phyloP scores from a whole-genome alignment of 1,140 invertebrate species.

The Nylanderia fulva region DNA sequence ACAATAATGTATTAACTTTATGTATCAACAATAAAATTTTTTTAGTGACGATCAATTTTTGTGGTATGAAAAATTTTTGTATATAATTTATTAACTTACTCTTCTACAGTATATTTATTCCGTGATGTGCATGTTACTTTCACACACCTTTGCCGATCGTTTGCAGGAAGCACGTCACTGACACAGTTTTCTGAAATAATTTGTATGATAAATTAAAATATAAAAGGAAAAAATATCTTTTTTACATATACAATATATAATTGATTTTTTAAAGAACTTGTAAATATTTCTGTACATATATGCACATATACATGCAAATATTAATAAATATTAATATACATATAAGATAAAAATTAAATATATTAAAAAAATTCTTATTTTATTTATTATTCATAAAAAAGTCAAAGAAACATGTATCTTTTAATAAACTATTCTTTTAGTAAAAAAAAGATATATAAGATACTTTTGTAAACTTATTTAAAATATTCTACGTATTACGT shows the following conservation, averaged over 20 bases:
- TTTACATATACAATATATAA: not conserved
- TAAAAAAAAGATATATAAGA: not conserved
- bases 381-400: not conserved
- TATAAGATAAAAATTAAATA: not conserved
- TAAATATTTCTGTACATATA: not conserved
- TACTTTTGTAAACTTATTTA: not conserved
- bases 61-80: not conserved
- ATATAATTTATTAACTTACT: conserved; percentile 26
- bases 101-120: conserved; percentile 22
- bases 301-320: not conserved
- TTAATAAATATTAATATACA: not conserved
- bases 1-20: not conserved
- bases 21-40: not conserved
- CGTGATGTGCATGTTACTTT: conserved; percentile 31
- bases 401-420: not conserved
- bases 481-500: not conserved
- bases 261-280: not conserved
- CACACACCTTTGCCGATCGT: conserved; percentile 33
- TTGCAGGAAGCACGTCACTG: conserved; percentile 24
- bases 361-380: not conserved
- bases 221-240: not conserved
- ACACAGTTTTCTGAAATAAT: conserved; percentile 51
- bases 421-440: not conserved
- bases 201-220: not conserved
- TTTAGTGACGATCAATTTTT: not conserved